Evolutionary conservation across 23 tunicate species (phyloP).

Genomic region (Trididemnum clinides): DNA sequence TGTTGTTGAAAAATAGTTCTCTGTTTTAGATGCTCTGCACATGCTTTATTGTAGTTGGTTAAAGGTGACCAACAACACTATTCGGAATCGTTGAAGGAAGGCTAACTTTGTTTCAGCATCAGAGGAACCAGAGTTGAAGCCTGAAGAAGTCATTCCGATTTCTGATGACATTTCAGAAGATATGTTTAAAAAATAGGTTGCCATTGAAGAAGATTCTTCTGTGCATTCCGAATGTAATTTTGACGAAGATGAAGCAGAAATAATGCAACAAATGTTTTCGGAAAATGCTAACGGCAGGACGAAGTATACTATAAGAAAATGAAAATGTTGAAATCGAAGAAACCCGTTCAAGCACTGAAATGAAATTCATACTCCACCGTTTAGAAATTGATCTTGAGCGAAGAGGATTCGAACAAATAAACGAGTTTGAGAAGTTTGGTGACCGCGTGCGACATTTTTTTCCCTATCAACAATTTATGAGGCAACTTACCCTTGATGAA

Average conservation of each 20-base stretch:
- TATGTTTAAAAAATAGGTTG: background rate
- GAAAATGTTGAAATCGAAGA: background rate
- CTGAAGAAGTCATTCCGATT: too few species aligned
- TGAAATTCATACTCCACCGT: background rate
- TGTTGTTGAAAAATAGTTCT: background rate
- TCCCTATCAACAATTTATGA: too few species aligned
- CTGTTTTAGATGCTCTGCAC: too few species aligned
- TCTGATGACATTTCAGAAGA: background rate
- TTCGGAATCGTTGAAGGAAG: background rate
- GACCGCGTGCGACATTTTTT: too few species aligned
- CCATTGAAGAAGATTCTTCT: background rate
- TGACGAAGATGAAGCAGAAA: slow-evolving; percentile 4
- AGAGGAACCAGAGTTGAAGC: background rate
- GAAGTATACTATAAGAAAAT: background rate
- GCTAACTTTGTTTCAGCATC: slow-evolving; percentile 10
- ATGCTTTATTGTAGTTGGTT: background rate
- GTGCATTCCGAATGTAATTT: background rate
- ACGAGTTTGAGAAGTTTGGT: too few species aligned
- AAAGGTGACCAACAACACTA: slow-evolving; percentile 3
- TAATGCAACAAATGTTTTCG: too few species aligned
- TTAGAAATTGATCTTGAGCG: background rate
- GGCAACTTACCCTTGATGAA: too few species aligned
- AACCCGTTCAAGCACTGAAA: background rate
- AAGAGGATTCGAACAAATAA: too few species aligned
- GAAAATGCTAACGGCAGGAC: background rate